Evolutionary conservation across 2,888 invertebrate species (phyloP).

Genomic region (Trichogramma evanescens): DNA sequence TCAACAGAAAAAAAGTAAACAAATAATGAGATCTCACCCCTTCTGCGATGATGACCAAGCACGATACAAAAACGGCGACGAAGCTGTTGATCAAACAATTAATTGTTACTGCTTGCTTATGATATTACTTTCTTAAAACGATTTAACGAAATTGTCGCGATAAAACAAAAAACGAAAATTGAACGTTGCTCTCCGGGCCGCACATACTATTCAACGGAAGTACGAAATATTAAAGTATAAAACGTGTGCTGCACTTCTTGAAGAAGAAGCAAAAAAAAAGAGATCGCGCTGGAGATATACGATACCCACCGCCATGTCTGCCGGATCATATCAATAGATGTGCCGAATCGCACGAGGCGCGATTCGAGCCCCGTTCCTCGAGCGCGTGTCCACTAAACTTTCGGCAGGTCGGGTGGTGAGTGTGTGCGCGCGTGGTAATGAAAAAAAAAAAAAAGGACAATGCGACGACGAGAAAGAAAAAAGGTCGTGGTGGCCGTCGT

Average conservation of each 20-base stretch:
- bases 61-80: conserved; percentile 48
- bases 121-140: no score
- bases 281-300: not conserved
- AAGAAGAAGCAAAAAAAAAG: no score
- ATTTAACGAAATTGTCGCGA: no score
- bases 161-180: no score
- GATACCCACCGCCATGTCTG: not conserved
- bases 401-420: conserved; percentile 27
- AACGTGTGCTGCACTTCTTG: no score
- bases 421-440: conserved; percentile 39
- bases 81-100: conserved; percentile 46
- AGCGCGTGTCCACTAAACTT: conserved; percentile 26
- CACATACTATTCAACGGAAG: no score
- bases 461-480: conserved; percentile 1
- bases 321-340: not conserved
- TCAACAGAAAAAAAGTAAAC: not conserved
- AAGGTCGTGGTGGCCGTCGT: conserved; percentile 1
- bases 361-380: not conserved
- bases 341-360: not conserved
- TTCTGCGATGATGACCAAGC: conserved; percentile 46
- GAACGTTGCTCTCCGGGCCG: no score
- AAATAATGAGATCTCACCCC: conserved; percentile 48
- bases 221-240: no score
- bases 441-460: conserved; percentile 10
- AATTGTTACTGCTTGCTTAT: not conserved